A percentile compares a stretch with the other conserved stretches of the same genome.
Evolutionary conservation across 2,113 vertebrate species (phyloP).

Genomic region (Nothocercus nigrocapillus): DNA sequence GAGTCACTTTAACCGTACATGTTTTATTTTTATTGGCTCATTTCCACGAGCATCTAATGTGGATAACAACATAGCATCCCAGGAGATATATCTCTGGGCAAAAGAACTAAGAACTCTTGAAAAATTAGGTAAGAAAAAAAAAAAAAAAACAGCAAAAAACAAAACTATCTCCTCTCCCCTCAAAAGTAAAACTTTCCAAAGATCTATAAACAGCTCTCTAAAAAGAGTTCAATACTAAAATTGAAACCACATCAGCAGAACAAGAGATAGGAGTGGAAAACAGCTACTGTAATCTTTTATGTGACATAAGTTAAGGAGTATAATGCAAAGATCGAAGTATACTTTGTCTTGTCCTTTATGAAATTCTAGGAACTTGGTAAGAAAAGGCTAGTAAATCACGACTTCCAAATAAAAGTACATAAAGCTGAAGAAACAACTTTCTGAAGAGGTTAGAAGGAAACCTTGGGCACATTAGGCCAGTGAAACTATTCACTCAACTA

Average conservation of each 20-base stretch:
- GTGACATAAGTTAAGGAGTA: neutral
- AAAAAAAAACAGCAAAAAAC: neutral
- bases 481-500: neutral
- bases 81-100: neutral
- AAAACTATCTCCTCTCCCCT: no score
- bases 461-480: neutral
- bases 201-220: neutral
- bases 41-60: neutral
- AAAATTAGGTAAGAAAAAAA: neutral
- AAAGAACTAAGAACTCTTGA: neutral
- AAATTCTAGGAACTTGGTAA: constrained; percentile 2
- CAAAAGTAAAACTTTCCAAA: neutral
- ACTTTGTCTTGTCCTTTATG: neutral
- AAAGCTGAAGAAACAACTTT: constrained; percentile 8
- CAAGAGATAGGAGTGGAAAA: neutral
- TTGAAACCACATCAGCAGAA: neutral
- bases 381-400: neutral
- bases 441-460: neutral
- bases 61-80: neutral
- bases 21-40: neutral
- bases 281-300: neutral
- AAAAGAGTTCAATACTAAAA: constrained; percentile 15
- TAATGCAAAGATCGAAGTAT: constrained; percentile 45
- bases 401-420: constrained; percentile 10
- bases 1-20: neutral